Evolutionary conservation across 2,797 vertebrate genomes (phyloP).

Genomic region (Spinus pinus): DNA sequence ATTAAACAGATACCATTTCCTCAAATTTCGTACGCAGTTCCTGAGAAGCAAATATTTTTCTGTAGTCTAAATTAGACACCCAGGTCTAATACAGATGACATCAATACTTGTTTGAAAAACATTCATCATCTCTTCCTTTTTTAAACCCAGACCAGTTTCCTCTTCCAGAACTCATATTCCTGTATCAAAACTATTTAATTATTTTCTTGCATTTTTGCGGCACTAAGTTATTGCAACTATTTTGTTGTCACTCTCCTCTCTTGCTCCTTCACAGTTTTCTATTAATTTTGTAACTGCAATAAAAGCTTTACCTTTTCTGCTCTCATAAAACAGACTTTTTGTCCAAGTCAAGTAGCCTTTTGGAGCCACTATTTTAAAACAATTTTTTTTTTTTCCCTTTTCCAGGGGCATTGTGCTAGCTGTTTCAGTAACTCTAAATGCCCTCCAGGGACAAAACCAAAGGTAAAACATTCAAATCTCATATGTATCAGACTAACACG

Average conservation of each 20-base stretch:
- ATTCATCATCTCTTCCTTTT: neutral
- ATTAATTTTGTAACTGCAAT: neutral
- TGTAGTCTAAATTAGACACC: neutral
- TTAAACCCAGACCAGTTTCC: neutral
- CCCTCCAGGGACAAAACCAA: conserved; percentile 77
- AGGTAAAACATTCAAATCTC: conserved; percentile 74
- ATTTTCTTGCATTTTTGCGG: neutral
- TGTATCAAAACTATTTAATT: neutral
- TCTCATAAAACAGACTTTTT: neutral
- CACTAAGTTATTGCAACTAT: neutral
- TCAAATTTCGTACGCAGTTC: neutral
- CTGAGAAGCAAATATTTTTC: neutral
- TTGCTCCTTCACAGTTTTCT: neutral
- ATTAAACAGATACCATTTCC: neutral
- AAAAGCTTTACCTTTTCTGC: neutral
- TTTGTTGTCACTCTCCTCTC: neutral
- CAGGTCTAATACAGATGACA: neutral
- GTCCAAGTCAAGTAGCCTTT: neutral
- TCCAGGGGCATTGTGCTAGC: conserved; percentile 80
- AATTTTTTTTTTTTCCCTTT: neutral
- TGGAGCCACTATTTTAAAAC: neutral
- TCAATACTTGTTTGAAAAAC: neutral
- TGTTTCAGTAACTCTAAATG: conserved; percentile 75
- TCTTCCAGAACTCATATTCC: neutral
- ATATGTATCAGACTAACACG: neutral